Percentiles rank a stretch among this genome's conserved stretches.
Evolutionary conservation across 2,113 vertebrate species (phyloP).

Genomic region (Gadus macrocephalus): DNA sequence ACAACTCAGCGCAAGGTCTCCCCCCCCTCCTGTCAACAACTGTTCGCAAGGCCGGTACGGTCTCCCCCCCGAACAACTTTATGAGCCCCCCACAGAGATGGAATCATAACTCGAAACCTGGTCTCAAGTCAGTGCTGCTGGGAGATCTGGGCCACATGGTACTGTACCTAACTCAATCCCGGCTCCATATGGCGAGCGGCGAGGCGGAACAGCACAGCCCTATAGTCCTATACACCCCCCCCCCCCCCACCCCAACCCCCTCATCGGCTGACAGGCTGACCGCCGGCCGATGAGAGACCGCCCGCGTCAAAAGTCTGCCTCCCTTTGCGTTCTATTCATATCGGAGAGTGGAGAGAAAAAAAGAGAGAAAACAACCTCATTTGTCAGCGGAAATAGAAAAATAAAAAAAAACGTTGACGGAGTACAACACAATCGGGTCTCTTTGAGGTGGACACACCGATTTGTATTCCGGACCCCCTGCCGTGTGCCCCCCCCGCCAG

Average conservation of each 20-base stretch:
- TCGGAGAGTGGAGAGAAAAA: too few relatives aligned
- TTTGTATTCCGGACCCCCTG: conserved; percentile 70
- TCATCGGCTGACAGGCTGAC: too few relatives aligned
- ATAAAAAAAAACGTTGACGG: background rate
- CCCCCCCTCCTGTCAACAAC: too few relatives aligned
- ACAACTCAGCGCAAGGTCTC: too few relatives aligned
- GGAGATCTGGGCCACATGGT: background rate
- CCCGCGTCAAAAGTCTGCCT: too few relatives aligned
- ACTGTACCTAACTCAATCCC: background rate
- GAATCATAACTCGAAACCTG: background rate
- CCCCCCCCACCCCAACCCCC: background rate
- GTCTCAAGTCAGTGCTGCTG: background rate
- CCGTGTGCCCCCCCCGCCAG: conserved; percentile 63
- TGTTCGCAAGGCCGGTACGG: too few relatives aligned
- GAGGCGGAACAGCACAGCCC: background rate
- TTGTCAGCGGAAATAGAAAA: too few relatives aligned
- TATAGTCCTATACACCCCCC: conserved; percentile 1
- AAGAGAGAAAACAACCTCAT: too few relatives aligned
- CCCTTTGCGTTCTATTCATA: too few relatives aligned
- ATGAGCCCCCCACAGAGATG: too few relatives aligned
- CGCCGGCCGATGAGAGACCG: too few relatives aligned
- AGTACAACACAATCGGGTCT: conserved; percentile 64
- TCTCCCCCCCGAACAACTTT: too few relatives aligned
- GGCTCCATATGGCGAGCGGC: background rate
- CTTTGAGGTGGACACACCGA: conserved; percentile 66